phyloP scores from a whole-genome alignment of 2,888 invertebrate genomes.

The Sicus ferrugineus region DNA sequence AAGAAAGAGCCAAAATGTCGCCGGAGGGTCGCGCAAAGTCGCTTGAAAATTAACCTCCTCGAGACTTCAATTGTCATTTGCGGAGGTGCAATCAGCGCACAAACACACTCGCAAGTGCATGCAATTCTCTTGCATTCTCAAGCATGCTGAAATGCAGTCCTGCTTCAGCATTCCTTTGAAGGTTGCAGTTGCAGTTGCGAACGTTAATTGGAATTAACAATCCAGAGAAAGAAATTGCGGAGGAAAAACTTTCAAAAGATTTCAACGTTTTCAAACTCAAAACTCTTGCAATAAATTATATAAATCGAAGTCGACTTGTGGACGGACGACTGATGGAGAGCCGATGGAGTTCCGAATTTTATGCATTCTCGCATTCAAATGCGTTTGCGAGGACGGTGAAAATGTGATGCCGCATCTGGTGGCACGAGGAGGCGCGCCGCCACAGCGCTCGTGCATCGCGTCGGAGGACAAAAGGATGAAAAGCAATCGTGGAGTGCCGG shows the following conservation, averaged over 20 bases:
- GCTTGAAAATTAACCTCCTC: not conserved
- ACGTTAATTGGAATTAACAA: not conserved
- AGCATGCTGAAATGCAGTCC: not conserved
- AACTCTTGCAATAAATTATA: too few species aligned
- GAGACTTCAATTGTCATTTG: not conserved
- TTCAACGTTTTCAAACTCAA: not conserved
- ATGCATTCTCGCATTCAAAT: not conserved
- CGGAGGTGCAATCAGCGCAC: not conserved
- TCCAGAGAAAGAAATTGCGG: not conserved
- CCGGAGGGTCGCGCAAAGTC: not conserved
- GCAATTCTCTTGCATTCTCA: not conserved
- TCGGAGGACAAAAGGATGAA: slow-evolving; percentile 15
- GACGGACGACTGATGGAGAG: not conserved
- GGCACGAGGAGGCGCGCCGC: not conserved
- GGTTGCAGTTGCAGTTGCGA: not conserved
- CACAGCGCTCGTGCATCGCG: slow-evolving; percentile 1
- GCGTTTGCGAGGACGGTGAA: not conserved
- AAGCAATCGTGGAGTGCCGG: not conserved
- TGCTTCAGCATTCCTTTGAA: not conserved
- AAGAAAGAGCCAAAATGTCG: not conserved
- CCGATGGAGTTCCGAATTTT: not conserved
- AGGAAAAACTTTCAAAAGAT: not conserved
- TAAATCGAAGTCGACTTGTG: too few species aligned
- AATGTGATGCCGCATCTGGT: not conserved
- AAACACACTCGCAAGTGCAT: not conserved